Evolutionary conservation across 2,797 vertebrate genomes (phyloP).

Genomic region (Protosalanx chinensis): DNA sequence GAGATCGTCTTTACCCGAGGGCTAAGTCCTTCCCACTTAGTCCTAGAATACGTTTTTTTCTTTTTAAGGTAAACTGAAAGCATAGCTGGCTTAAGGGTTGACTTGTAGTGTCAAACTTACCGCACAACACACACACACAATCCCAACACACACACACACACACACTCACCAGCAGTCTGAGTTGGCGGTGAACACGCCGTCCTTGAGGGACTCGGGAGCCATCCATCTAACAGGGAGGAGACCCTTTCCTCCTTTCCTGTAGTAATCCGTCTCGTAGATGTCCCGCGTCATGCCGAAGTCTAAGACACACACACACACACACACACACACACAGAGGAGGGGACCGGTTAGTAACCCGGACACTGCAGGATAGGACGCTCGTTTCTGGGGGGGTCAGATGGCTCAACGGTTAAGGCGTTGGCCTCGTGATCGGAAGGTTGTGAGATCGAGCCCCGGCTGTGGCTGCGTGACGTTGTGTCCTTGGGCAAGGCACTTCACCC

Average conservation of each 20-base stretch:
- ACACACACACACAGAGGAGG: constrained; percentile 3
- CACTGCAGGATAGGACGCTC: not conserved
- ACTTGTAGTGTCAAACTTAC: not conserved
- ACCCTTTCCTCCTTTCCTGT: constrained; percentile 94
- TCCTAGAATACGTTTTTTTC: not conserved
- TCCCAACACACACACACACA: constrained; percentile 27
- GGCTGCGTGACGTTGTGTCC: too few species aligned
- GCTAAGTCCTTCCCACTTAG: not conserved
- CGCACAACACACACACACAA: not conserved
- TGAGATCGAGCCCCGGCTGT: too few species aligned
- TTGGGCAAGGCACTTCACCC: too few species aligned
- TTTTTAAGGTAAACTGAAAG: too few species aligned
- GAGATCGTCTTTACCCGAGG: not conserved
- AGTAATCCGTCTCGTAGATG: constrained; percentile 98
- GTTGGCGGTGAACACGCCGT: constrained; percentile 89
- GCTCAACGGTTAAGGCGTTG: too few species aligned
- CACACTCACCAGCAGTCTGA: constrained; percentile 92
- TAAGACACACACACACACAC: constrained; percentile 47
- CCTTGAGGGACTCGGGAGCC: constrained; percentile 94
- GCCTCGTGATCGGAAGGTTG: too few species aligned
- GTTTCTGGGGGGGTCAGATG: too few species aligned
- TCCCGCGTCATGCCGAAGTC: constrained; percentile 98
- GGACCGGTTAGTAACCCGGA: not conserved
- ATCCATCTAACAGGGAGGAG: constrained; percentile 95
- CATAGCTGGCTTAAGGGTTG: too few species aligned